phyloP scores from a whole-genome alignment of 2,113 vertebrate genomes.

The Oncorhynchus kisutch region DNA sequence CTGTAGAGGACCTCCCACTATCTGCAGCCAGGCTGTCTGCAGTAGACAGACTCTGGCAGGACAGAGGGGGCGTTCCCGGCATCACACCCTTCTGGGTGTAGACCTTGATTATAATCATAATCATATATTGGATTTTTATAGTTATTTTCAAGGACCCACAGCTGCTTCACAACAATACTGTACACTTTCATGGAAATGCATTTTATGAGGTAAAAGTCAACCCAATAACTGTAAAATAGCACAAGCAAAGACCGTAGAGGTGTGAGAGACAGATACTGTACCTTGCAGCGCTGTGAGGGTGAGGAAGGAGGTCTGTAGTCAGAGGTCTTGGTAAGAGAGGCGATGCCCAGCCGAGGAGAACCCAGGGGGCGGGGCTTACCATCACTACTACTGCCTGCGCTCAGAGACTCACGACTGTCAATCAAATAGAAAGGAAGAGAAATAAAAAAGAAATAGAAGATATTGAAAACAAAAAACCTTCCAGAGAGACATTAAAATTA shows the following conservation, averaged over 20 bases:
- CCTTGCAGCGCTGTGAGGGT: conserved; percentile 92
- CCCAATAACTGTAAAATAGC: too few species aligned
- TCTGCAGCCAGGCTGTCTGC: conserved; percentile 55
- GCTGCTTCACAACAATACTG: too few species aligned
- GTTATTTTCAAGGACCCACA: too few species aligned
- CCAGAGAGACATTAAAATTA: neutral
- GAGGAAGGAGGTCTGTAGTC: conserved; percentile 90
- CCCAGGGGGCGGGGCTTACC: conserved; percentile 87
- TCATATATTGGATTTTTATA: too few species aligned
- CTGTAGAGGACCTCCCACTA: conserved; percentile 65
- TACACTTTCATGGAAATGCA: too few species aligned
- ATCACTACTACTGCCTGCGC: conserved; percentile 40
- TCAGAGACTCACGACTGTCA: conserved; percentile 53
- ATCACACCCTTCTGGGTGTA: conserved; percentile 95
- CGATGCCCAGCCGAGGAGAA: conserved; percentile 90
- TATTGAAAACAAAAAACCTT: neutral
- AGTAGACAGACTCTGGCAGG: conserved; percentile 71
- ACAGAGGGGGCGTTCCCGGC: conserved; percentile 77
- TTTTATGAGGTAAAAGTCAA: too few species aligned
- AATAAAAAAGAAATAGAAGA: neutral
- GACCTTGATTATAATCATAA: conserved; percentile 55
- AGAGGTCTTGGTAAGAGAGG: conserved; percentile 91
- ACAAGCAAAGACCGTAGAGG: too few species aligned
- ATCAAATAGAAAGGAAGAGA: conserved; percentile 7
- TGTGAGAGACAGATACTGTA: too few species aligned